These are phyloP conservation scores for Eulemur macaco DNA, from an alignment of 2,113 vertebrate genomes.

Conservation along the genomic window DNA sequence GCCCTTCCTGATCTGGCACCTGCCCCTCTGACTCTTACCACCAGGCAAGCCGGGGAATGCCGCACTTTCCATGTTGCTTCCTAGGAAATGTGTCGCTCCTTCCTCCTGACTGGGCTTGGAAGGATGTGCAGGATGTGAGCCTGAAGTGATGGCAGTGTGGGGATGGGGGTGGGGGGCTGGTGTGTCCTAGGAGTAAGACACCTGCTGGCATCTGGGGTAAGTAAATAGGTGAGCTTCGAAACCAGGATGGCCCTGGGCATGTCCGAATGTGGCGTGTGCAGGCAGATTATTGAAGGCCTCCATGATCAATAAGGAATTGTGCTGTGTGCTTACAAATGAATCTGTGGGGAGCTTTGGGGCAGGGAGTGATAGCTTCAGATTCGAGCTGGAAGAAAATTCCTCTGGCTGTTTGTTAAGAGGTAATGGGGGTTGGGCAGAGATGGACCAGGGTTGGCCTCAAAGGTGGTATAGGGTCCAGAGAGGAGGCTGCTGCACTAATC, in stretches of 20 bases:
- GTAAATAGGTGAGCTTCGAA: background rate
- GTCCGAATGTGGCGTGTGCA: fast-evolving
- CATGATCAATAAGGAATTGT: background rate
- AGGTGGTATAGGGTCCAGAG: fast-evolving
- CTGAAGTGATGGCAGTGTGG: background rate
- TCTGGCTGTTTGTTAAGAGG: background rate
- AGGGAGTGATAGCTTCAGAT: background rate
- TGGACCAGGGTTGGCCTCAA: background rate
- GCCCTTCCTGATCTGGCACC: background rate
- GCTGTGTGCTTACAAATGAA: background rate
- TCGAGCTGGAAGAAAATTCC: background rate
- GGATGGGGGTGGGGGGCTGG: background rate
- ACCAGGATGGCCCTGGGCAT: too few relatives aligned
- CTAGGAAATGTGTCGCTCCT: fast-evolving
- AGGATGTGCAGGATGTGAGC: background rate
- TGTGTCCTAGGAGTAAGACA: too few relatives aligned
- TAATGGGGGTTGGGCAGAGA: background rate
- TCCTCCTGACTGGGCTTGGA: background rate
- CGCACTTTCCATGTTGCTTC: fast-evolving
- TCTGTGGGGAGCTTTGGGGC: fast-evolving
- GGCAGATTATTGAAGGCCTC: background rate
- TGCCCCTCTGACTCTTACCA: background rate
- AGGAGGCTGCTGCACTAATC: background rate
- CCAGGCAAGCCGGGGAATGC: background rate
- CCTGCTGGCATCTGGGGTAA: background rate